Base-by-base conservation (phyloP, 2,797 vertebrate species). In the Sorex maritimensis region DNA sequence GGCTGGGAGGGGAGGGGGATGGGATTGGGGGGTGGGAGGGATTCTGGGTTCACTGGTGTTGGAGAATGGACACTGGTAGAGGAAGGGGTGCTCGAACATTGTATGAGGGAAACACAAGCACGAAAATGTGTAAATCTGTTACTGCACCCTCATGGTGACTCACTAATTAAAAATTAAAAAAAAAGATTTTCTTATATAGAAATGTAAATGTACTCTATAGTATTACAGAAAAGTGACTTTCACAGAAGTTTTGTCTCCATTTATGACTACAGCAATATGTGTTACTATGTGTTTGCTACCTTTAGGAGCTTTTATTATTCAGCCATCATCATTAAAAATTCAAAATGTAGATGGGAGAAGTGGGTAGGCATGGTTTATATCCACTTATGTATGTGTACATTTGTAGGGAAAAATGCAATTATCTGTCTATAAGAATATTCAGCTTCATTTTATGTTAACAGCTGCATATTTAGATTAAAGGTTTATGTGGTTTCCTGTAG, bases 321-420 rank as follows among this genome's bases (percentile, higher is more conserved):
- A 94, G 80, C 46, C 95, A 73, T 79, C 94, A 91, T 88, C 38
- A 86, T 96, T 94, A 97, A 96, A 97, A 97, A 96, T 95, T 96
- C 81, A 96, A 94, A 96, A 55, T 80, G 24, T n/a, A n/a, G 24
- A 77, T 87, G 92, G 89, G 83, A 2, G 6, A 93, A 63, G 46
- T 19, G 78, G 82, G 9, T 69, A 72, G 86, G 55, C 92, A 92
- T 74, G 65, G 41, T 34, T 30, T 80, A 73, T 46, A 5, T 14
- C 58, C 68, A 41, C 88, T 92, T 94, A 90, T 72, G 17, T 78
- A 55, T 81, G 3, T 80, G 88, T 75, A 82, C 9, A 52, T 24
- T 6, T 88, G 14, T 73, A 5, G 46, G 52, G 34, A 38, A 26
- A 92, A 94, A 77, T 11, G 83, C 2, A 13, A n/a, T 46, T 84